A percentile compares a stretch with the other conserved stretches of the same genome.
These are phyloP conservation scores for Drosophila fuyamai DNA, from an alignment of 1,140 invertebrate genomes.

Conservation along the genomic window DNA sequence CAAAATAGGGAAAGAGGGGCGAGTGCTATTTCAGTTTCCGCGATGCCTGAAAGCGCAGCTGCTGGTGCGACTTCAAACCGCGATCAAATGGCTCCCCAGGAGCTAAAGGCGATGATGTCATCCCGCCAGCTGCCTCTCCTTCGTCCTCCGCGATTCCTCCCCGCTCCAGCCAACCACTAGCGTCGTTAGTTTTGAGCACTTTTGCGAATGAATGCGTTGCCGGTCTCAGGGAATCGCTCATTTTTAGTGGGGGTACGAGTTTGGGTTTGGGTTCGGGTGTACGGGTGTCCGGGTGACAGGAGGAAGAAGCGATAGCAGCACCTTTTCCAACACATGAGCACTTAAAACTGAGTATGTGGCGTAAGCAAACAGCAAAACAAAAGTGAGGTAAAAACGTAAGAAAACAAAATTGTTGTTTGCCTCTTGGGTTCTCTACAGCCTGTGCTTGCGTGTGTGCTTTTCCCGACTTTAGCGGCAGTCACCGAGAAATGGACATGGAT, in stretches of 20 bases:
- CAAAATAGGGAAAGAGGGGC: not conserved
- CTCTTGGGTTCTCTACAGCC: conserved; percentile 25
- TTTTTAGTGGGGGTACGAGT: conserved; percentile 6
- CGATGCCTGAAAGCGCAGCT: conserved; percentile 33
- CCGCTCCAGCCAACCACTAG: conserved; percentile 2
- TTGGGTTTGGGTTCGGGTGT: not conserved
- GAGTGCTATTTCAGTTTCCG: conserved; percentile 16
- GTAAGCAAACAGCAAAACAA: conserved; percentile 68
- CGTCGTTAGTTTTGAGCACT: conserved; percentile 31
- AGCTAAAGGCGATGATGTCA: conserved; percentile 42
- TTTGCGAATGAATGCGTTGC: conserved; percentile 25
- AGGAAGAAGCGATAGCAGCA: conserved; percentile 43
- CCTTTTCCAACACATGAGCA: conserved; percentile 54
- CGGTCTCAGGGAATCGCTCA: conserved; percentile 11
- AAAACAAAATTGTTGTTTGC: conserved; percentile 66
- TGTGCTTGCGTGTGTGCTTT: conserved; percentile 27
- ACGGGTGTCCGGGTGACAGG: conserved; percentile 8
- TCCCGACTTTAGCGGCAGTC: conserved; percentile 57
- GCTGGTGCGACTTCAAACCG: conserved; percentile 32
- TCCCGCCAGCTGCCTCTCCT: conserved; percentile 31
- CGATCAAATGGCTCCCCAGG: conserved; percentile 53
- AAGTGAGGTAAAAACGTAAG: conserved; percentile 43
- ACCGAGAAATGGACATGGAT: conserved; percentile 15
- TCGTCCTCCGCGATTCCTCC: not conserved
- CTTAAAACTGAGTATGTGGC: conserved; percentile 56